A percentile compares a stretch with the other conserved stretches of the same genome.
phyloP scores from a whole-genome alignment of 2,888 invertebrate species.

The Sminthurides aquaticus region DNA sequence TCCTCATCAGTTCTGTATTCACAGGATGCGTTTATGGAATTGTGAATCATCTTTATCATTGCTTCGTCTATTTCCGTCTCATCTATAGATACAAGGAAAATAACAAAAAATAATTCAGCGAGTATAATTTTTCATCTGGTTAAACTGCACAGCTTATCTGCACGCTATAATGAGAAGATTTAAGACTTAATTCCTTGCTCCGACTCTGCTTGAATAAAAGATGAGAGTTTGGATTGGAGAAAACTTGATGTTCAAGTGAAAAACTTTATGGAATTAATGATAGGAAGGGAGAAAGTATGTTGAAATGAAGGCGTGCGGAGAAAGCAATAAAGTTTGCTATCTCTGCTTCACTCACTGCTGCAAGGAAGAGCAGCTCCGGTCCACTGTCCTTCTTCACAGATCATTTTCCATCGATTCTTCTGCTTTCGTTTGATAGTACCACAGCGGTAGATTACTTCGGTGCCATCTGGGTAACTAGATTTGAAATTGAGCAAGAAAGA shows the following conservation, averaged over 20 bases:
- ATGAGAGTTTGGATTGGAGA: too few relatives aligned
- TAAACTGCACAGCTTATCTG: too few relatives aligned
- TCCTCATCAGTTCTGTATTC: constrained; percentile 68
- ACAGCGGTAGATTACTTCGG: constrained; percentile 75
- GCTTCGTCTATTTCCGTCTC: constrained; percentile 25
- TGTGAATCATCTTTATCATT: constrained; percentile 23
- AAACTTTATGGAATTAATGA: too few relatives aligned
- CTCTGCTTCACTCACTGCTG: constrained; percentile 28
- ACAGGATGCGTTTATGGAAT: constrained; percentile 52
- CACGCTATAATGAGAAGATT: too few relatives aligned
- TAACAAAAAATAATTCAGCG: too few relatives aligned
- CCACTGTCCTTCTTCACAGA: constrained; percentile 78
- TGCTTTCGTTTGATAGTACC: constrained; percentile 32
- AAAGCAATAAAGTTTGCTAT: too few relatives aligned
- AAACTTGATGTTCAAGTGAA: too few relatives aligned
- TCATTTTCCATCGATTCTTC: constrained; percentile 71
- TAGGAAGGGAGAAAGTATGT: too few relatives aligned
- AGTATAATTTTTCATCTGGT: too few relatives aligned
- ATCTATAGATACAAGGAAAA: constrained; percentile 3
- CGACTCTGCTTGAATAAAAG: too few relatives aligned
- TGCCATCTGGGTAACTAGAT: constrained; percentile 68
- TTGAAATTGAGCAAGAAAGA: not conserved
- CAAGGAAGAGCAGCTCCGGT: constrained; percentile 71
- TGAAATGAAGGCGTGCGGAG: too few relatives aligned
- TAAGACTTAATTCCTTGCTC: too few relatives aligned